Evolutionary conservation across 2,888 invertebrate species (phyloP).

Genomic region (Ectropis crepuscularia): DNA sequence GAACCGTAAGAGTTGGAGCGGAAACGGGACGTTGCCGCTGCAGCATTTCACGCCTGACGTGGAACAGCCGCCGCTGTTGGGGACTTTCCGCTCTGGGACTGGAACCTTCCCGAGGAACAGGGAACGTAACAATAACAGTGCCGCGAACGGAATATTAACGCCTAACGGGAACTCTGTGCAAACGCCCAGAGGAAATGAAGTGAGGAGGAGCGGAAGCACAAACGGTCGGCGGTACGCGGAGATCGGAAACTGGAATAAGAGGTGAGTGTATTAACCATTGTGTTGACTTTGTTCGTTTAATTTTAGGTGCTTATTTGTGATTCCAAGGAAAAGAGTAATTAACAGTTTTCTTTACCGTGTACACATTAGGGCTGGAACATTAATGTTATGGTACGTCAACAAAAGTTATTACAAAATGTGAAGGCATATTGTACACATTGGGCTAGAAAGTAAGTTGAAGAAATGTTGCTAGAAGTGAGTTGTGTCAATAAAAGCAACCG

Average conservation of each 20-base stretch:
- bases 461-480: too few species aligned
- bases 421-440: too few species aligned
- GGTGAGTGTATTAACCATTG: conserved; percentile 64
- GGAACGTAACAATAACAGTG: conserved; percentile 78
- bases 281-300: conserved; percentile 45
- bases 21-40: conserved; percentile 80
- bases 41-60: conserved; percentile 77
- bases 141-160: conserved; percentile 80
- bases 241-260: conserved; percentile 85
- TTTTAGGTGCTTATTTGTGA: conserved; percentile 35
- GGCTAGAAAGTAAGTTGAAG: too few species aligned
- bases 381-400: not conserved
- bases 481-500: too few species aligned
- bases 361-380: conserved; percentile 12
- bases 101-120: conserved; percentile 81
- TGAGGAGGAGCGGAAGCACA: conserved; percentile 79
- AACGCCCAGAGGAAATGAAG: conserved; percentile 81
- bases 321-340: conserved; percentile 37
- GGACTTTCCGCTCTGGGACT: conserved; percentile 79
- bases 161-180: conserved; percentile 81
- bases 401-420: too few species aligned
- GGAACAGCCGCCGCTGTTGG: conserved; percentile 70
- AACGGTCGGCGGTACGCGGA: conserved; percentile 85
- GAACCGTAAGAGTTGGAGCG: conserved; percentile 84
- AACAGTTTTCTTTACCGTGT: conserved; percentile 14